phyloP scores from a whole-genome alignment of 2,113 vertebrate genomes.

The Oriolus oriolus region DNA sequence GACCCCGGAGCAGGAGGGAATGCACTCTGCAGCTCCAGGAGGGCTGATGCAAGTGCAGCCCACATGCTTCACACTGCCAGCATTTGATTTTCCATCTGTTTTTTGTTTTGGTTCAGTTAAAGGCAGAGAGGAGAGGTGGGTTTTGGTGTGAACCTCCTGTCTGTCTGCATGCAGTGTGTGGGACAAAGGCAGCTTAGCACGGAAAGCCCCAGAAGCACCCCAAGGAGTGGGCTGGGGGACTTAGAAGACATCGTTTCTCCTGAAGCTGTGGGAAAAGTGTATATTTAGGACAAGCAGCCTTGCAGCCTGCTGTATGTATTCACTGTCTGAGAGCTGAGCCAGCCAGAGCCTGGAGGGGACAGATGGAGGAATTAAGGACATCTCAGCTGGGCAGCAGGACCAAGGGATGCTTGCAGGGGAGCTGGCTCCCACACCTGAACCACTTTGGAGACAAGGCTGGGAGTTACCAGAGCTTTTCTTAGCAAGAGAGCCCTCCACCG shows the following conservation, averaged over 20 bases:
- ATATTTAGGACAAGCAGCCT: not conserved
- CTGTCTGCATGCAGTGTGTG: not conserved
- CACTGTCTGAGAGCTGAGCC: not conserved
- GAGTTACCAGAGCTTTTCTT: constrained; percentile 55
- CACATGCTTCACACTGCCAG: constrained; percentile 28
- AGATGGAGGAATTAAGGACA: constrained; percentile 58
- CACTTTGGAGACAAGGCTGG: constrained; percentile 12
- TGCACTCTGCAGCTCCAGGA: not conserved
- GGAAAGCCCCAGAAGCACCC: constrained; percentile 16
- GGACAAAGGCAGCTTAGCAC: not conserved
- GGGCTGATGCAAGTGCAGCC: constrained; percentile 24
- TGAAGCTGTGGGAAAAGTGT: not conserved
- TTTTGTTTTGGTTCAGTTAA: constrained; percentile 50
- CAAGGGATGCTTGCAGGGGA: not conserved
- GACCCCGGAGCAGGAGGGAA: not conserved
- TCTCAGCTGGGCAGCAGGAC: constrained; percentile 49
- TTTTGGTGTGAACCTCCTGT: constrained; percentile 45
- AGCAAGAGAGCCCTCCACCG: constrained; percentile 61
- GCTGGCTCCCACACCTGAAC: constrained; percentile 34
- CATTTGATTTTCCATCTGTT: constrained; percentile 50
- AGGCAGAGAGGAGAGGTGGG: constrained; percentile 24
- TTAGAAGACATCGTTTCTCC: not conserved
- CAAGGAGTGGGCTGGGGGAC: not conserved
- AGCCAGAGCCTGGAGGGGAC: constrained; percentile 24
- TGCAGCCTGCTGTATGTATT: not conserved